Percentiles rank a stretch among this genome's conserved stretches.
phyloP scores from a whole-genome alignment of 2,113 vertebrate genomes.

The Pandion haliaetus region DNA sequence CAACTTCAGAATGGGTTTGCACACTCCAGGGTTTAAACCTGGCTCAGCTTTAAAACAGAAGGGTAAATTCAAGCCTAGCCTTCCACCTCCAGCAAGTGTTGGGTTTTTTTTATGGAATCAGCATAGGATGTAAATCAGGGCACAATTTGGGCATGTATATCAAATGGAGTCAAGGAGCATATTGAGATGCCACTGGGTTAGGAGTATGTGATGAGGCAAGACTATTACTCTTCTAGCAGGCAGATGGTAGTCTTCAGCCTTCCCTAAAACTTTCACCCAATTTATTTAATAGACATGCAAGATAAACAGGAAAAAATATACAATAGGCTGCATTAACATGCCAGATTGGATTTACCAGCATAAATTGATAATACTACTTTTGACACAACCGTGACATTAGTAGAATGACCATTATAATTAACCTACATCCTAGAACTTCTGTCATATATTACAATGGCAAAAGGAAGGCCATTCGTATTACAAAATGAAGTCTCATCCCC shows the following conservation, averaged over 20 bases:
- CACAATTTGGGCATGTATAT: neutral
- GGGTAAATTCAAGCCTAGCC: neutral
- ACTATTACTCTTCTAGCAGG: constrained; percentile 19
- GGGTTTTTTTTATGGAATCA: neutral
- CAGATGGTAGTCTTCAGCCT: constrained; percentile 48
- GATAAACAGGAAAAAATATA: neutral
- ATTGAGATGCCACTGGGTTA: neutral
- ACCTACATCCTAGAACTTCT: constrained; percentile 36
- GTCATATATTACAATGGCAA: constrained; percentile 45
- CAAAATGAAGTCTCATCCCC: constrained; percentile 41
- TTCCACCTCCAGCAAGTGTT: neutral
- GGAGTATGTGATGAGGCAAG: neutral
- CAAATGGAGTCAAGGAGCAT: neutral
- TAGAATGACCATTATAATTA: constrained; percentile 62
- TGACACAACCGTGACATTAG: constrained; percentile 45
- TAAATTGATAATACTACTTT: constrained; percentile 37
- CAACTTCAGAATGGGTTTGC: neutral
- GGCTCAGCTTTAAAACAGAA: neutral
- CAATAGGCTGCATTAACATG: constrained; percentile 45
- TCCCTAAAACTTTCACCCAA: neutral
- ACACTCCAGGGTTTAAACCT: neutral
- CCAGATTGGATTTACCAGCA: constrained; percentile 27
- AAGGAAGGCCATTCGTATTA: constrained; percentile 25
- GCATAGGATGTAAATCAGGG: neutral
- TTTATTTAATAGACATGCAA: constrained; percentile 35